Evolutionary conservation across 2,113 vertebrate species (phyloP).

Genomic region (Anseranas semipalmata): DNA sequence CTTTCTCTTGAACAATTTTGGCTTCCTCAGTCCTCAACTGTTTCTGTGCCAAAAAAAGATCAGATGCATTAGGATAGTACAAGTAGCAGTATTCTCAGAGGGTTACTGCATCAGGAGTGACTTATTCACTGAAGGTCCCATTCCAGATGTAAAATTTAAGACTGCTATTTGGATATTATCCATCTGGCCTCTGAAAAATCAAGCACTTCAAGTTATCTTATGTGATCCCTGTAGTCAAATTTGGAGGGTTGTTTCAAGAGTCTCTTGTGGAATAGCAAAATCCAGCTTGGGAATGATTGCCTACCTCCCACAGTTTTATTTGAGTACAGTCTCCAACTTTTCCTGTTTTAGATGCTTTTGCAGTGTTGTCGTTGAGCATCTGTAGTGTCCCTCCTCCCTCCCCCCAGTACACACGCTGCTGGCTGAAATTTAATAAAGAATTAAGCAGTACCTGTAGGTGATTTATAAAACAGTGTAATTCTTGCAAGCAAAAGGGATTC

Average conservation of each 20-base stretch:
- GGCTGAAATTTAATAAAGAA: not conserved
- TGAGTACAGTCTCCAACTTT: not conserved
- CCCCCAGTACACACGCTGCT: not conserved
- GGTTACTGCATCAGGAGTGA: not conserved
- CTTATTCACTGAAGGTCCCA: not conserved
- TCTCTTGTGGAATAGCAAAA: not conserved
- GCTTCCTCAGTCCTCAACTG: slow-evolving; percentile 90
- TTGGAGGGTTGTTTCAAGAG: not conserved
- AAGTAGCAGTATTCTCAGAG: not conserved
- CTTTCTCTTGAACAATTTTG: slow-evolving; percentile 92
- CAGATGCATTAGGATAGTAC: not conserved
- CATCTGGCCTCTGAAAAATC: not conserved
- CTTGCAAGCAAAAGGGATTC: not conserved
- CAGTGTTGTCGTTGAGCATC: not conserved
- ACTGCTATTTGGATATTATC: not conserved
- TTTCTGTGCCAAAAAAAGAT: slow-evolving; percentile 77
- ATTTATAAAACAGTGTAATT: not conserved
- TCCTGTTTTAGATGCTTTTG: not conserved
- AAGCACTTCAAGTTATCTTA: not conserved
- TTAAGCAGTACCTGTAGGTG: not conserved
- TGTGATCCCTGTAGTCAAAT: not conserved
- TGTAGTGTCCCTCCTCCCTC: not conserved
- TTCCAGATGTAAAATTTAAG: not conserved
- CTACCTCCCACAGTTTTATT: not conserved
- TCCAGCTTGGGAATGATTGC: not conserved